Conservation (phyloP, 1,140 invertebrate genomes). For the Conus betulinus region DNA sequence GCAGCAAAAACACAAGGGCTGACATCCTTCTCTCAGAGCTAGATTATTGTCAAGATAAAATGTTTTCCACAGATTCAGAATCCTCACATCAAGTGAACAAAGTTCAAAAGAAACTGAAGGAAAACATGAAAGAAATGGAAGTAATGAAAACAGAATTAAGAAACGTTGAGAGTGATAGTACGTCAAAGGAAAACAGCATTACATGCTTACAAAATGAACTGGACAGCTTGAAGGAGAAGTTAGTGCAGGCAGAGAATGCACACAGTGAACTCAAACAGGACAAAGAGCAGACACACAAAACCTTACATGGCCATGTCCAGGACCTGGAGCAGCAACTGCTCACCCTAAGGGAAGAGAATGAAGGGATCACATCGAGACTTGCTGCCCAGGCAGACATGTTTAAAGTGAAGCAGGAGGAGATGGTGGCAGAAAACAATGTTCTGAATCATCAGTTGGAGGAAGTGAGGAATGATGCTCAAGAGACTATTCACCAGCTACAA, state of each 20-base stretch:
- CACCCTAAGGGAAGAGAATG: slow-evolving; percentile 9
- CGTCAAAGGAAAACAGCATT: not conserved
- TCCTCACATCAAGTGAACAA: not conserved
- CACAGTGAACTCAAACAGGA: not conserved
- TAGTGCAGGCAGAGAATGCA: not conserved
- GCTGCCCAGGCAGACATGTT: slow-evolving; percentile 37
- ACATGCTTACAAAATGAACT: not conserved
- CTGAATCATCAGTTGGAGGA: slow-evolving; percentile 32
- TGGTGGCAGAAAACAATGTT: slow-evolving; percentile 31
- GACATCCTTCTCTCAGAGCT: slow-evolving; percentile 9
- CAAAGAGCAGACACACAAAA: not conserved
- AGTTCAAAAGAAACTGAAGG: not conserved
- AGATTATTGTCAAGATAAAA: not conserved
- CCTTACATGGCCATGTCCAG: slow-evolving; percentile 5
- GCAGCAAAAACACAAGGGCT: not conserved
- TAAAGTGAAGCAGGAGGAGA: slow-evolving; percentile 27
- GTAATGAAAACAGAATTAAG: not conserved
- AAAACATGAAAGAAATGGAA: slow-evolving; percentile 3
- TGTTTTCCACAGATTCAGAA: not conserved
- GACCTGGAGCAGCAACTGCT: slow-evolving; percentile 37
- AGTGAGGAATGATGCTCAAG: slow-evolving; percentile 13
- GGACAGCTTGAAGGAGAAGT: not conserved
- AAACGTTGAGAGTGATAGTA: not conserved
- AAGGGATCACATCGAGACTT: not conserved
- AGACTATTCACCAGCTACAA: not conserved